These are phyloP conservation scores for Hipposideros armiger DNA, from an alignment of 2,113 vertebrate genomes.

Conservation along the genomic window DNA sequence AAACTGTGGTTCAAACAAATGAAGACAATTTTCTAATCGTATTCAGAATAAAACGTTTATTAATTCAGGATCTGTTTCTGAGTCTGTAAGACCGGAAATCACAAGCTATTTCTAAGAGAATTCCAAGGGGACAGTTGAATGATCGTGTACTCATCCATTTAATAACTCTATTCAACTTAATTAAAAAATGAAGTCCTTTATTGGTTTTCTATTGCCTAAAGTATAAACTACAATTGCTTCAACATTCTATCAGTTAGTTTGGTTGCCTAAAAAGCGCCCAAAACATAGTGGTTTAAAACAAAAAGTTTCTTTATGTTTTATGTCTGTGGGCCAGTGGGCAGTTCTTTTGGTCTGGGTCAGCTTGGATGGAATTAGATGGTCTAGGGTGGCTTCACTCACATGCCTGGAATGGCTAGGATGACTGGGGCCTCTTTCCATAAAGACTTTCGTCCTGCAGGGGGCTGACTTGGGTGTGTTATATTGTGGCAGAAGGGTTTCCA, in stretches of 20 bases:
- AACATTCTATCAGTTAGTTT: neutral
- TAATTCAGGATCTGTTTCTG: neutral
- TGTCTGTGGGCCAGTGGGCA: neutral
- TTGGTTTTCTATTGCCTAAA: neutral
- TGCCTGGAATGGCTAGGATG: neutral
- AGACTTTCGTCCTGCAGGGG: neutral
- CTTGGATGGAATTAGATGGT: neutral
- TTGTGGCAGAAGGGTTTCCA: neutral
- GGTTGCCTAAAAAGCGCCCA: neutral
- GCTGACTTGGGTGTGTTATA: neutral
- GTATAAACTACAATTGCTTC: conserved; percentile 14
- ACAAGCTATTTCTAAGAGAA: conserved; percentile 5
- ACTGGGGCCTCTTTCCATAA: neutral
- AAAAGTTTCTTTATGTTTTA: neutral
- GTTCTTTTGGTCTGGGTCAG: neutral
- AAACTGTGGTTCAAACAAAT: conserved; percentile 19
- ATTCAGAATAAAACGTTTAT: neutral
- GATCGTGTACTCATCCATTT: neutral
- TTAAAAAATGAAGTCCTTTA: conserved; percentile 39
- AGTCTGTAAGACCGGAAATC: neutral
- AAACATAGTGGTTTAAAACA: neutral
- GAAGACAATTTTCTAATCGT: neutral
- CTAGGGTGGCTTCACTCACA: neutral
- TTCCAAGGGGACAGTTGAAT: neutral
- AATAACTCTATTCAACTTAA: neutral